A percentile compares a stretch with the other conserved stretches of the same genome.
phyloP scores from a whole-genome alignment of 2,888 invertebrate genomes.

The Catocala fraxini region DNA sequence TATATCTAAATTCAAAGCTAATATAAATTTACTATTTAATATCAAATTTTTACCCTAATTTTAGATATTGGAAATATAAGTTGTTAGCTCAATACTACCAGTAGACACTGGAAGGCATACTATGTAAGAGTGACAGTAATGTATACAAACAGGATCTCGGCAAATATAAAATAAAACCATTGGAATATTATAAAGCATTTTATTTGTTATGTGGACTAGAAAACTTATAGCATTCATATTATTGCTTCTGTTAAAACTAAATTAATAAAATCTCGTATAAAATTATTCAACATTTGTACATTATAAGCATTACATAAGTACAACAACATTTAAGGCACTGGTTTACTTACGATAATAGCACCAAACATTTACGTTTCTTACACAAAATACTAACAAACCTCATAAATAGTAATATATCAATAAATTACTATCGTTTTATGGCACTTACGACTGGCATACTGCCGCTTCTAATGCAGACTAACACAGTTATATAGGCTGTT shows the following conservation, averaged over 20 bases:
- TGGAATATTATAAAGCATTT: constrained; percentile 73
- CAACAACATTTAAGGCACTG: constrained; percentile 73
- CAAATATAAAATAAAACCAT: constrained; percentile 46
- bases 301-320: constrained; percentile 68
- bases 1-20: too few species aligned
- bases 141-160: constrained; percentile 4
- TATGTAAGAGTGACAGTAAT: not conserved
- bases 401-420: constrained; percentile 9
- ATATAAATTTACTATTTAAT: too few species aligned
- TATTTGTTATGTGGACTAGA: constrained; percentile 83
- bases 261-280: constrained; percentile 69
- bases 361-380: constrained; percentile 46
- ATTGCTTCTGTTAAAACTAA: constrained; percentile 60
- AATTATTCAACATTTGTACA: constrained; percentile 75
- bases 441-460: constrained; percentile 32
- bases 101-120: too few species aligned
- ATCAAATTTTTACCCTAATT: too few species aligned
- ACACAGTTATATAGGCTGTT: not conserved
- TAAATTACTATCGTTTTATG: constrained; percentile 17
- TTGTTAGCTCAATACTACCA: too few species aligned
- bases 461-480: not conserved
- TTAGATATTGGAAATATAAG: too few species aligned
- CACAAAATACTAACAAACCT: constrained; percentile 12
- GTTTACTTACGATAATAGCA: constrained; percentile 57
- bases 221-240: constrained; percentile 71